Conservation (phyloP, 2,888 invertebrate species). For the Polyommatus icarus region DNA sequence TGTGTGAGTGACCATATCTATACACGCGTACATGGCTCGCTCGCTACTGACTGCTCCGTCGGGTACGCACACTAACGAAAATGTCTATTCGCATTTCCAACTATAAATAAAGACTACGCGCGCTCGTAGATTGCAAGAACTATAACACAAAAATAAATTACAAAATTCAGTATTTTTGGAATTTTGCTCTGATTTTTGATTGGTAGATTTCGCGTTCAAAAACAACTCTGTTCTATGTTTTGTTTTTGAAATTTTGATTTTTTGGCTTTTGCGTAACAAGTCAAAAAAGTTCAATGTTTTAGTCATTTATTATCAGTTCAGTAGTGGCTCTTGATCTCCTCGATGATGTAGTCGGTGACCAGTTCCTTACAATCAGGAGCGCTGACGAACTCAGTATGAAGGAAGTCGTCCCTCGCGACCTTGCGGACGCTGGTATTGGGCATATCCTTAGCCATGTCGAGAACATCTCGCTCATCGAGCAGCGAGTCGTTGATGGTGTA, state of each 20-base stretch:
- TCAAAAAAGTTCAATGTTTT: background rate
- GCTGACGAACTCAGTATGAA: conserved; percentile 54
- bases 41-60: too few relatives aligned
- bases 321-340: background rate
- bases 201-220: background rate
- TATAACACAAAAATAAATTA: too few relatives aligned
- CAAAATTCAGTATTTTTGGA: background rate
- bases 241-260: too few relatives aligned
- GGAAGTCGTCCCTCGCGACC: conserved; percentile 54
- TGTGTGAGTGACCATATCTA: too few relatives aligned
- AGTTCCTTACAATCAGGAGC: conserved; percentile 56
- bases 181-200: background rate
- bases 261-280: too few relatives aligned
- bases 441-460: conserved; percentile 57
- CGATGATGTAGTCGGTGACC: conserved; percentile 42
- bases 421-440: conserved; percentile 53
- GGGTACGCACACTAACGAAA: too few relatives aligned
- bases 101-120: too few relatives aligned
- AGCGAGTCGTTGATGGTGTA: conserved; percentile 55
- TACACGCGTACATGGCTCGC: too few relatives aligned
- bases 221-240: background rate
- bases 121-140: too few relatives aligned
- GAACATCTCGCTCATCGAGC: conserved; percentile 56
- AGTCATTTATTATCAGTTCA: background rate
- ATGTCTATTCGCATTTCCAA: too few relatives aligned